Evolutionary conservation across 2,888 invertebrate species (phyloP).

Genomic region (Cabera pusaria): DNA sequence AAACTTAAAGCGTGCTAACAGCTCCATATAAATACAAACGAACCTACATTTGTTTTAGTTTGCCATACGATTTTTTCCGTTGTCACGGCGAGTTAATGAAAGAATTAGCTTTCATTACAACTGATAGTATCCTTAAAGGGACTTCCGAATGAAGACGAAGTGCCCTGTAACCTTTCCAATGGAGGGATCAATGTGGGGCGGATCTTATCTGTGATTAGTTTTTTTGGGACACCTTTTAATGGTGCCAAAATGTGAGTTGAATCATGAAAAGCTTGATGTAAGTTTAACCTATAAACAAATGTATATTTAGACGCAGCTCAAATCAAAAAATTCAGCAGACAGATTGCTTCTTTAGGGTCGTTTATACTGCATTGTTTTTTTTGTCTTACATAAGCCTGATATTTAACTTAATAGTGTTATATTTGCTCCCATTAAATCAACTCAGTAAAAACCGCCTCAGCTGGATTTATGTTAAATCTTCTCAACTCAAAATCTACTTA

Average conservation of each 20-base stretch:
- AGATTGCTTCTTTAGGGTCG: too few species aligned
- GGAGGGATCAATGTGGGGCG: constrained; percentile 64
- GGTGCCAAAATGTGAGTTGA: constrained; percentile 39
- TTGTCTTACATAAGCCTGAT: too few species aligned
- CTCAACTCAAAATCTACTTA: constrained; percentile 12
- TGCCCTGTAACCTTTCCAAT: constrained; percentile 72
- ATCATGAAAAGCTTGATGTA: constrained; percentile 10
- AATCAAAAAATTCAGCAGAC: too few species aligned
- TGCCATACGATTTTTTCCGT: constrained; percentile 71
- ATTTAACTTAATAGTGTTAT: too few species aligned
- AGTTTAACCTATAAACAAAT: too few species aligned
- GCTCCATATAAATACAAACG: constrained; percentile 26
- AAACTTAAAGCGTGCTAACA: constrained; percentile 17
- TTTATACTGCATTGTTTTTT: too few species aligned
- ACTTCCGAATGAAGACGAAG: constrained; percentile 79
- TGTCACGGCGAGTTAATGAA: constrained; percentile 81
- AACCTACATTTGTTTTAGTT: constrained; percentile 64
- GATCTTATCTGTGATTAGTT: constrained; percentile 74
- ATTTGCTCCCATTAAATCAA: too few species aligned
- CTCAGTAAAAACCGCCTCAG: too few species aligned
- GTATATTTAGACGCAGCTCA: too few species aligned
- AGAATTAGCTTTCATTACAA: constrained; percentile 83
- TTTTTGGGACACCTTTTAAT: constrained; percentile 60
- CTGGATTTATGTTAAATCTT: too few species aligned
- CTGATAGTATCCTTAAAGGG: constrained; percentile 81